These are phyloP conservation scores for Lipotes vexillifer DNA, from an alignment of 2,113 vertebrate species.

Conservation along the genomic window DNA sequence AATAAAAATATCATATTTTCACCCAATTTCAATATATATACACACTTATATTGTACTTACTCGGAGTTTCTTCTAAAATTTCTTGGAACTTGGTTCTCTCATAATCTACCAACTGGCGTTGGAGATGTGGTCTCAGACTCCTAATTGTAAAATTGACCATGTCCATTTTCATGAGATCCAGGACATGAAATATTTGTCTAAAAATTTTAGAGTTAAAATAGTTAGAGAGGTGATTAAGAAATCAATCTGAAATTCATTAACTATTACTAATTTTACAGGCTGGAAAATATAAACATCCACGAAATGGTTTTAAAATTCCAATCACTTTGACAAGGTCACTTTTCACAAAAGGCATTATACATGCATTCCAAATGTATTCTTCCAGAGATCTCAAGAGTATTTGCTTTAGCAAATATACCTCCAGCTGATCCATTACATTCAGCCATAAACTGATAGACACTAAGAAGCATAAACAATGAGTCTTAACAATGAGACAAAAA, in stretches of 20 bases:
- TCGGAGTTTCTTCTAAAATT: conserved; percentile 91
- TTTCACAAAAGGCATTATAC: neutral
- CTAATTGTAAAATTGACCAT: conserved; percentile 88
- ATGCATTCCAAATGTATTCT: neutral
- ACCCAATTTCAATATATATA: neutral
- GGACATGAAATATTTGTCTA: conserved; percentile 93
- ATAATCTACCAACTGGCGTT: conserved; percentile 88
- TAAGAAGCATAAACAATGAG: neutral
- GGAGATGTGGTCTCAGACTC: conserved; percentile 86
- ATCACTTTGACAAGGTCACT: neutral
- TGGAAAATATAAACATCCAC: neutral
- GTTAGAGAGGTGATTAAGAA: conserved; percentile 19
- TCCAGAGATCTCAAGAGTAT: neutral
- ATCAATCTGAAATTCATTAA: neutral
- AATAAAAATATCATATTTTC: neutral
- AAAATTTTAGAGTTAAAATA: conserved; percentile 50
- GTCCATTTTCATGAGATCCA: conserved; percentile 95
- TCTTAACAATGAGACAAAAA: neutral
- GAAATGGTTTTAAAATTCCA: neutral
- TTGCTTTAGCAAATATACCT: neutral
- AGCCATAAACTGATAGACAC: neutral
- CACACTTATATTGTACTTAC: conserved; percentile 80
- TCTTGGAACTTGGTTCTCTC: conserved; percentile 93
- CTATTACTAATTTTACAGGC: neutral
- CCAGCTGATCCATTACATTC: neutral